phyloP scores from a whole-genome alignment of 1,140 invertebrate genomes.

The Hylaeus anthracinus region DNA sequence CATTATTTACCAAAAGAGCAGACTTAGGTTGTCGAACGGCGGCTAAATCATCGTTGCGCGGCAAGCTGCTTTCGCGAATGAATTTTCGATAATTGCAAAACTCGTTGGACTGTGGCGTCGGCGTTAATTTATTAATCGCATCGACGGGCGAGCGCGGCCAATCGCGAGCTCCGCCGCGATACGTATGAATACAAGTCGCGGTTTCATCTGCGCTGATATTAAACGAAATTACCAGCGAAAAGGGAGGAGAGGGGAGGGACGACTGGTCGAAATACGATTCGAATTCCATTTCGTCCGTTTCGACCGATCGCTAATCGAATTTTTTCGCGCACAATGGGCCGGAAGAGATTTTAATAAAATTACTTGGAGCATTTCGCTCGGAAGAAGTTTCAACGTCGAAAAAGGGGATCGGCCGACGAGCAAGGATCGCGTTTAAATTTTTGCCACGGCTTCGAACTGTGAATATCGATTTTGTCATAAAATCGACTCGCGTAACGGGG shows the following conservation, averaged over 20 bases:
- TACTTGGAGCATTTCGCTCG: conserved; percentile 10
- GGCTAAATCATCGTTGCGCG: conserved; percentile 9
- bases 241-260: neutral
- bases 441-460: too few relatives aligned
- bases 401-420: neutral
- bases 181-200: conserved; percentile 40
- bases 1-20: neutral
- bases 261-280: neutral
- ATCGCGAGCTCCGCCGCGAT: conserved; percentile 27
- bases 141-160: conserved; percentile 31
- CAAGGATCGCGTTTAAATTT: conserved; percentile 22
- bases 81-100: conserved; percentile 30
- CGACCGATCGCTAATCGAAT: conserved; percentile 46
- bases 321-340: conserved; percentile 39
- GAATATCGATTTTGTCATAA: neutral
- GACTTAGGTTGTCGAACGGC: neutral
- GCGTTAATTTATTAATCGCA: conserved; percentile 65
- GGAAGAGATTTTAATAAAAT: conserved; percentile 43
- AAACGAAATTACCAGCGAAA: conserved; percentile 38
- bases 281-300: conserved; percentile 43
- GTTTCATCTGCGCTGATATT: conserved; percentile 44
- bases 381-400: neutral
- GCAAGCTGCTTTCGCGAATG: neutral
- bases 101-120: neutral
- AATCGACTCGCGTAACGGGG: neutral